Percentiles rank a stretch among this genome's conserved stretches.
Conservation (phyloP, 1,140 invertebrate species). For the Protaetia brevitarsis region DNA sequence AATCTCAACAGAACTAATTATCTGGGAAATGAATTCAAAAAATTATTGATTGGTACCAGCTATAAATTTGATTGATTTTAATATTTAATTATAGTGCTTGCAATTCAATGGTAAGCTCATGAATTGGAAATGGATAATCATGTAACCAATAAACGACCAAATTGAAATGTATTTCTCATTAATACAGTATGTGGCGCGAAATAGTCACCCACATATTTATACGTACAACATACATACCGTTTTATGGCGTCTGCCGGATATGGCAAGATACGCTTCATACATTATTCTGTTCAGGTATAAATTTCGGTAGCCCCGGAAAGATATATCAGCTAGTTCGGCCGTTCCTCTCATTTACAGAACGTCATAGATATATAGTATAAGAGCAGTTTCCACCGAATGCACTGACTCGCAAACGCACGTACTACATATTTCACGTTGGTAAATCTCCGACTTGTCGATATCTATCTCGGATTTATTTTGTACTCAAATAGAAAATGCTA, state of each 20-base stretch:
- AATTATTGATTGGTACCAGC: too few species aligned
- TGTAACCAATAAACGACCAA: too few species aligned
- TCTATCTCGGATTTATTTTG: conserved; percentile 14
- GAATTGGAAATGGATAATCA: too few species aligned
- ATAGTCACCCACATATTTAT: too few species aligned
- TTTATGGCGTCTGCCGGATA: not conserved
- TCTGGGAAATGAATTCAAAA: too few species aligned
- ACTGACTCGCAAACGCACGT: not conserved
- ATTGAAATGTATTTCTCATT: too few species aligned
- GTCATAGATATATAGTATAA: not conserved
- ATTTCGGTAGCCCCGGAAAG: not conserved
- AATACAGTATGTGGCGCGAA: too few species aligned
- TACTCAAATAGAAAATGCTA: conserved; percentile 1
- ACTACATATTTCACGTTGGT: not conserved
- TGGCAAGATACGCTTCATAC: not conserved
- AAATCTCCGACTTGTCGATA: conserved; percentile 6
- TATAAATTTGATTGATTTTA: too few species aligned
- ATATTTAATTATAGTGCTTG: too few species aligned
- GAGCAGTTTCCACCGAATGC: not conserved
- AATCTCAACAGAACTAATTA: too few species aligned
- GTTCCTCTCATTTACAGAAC: not conserved
- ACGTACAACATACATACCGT: not conserved
- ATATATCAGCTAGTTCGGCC: not conserved
- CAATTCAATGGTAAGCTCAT: too few species aligned
- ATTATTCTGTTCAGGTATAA: not conserved